These are phyloP conservation scores for Hirtodrosophila trivittata DNA, from an alignment of 2,888 invertebrate species.

Conservation along the genomic window DNA sequence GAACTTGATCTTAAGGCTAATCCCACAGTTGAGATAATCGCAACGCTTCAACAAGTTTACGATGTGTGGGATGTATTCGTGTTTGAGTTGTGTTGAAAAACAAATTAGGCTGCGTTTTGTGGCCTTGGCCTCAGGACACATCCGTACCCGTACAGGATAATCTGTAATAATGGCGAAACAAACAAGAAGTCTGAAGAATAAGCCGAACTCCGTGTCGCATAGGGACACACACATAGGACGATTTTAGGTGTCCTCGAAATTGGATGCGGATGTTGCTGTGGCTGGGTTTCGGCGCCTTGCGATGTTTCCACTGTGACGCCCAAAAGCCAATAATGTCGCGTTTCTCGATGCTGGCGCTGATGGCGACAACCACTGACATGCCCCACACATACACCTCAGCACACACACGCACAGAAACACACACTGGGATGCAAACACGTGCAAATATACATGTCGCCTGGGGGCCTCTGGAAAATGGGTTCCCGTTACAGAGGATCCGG, in stretches of 20 bases:
- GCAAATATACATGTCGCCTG: slow-evolving; percentile 22
- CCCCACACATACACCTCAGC: slow-evolving; percentile 3
- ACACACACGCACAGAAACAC: slow-evolving; percentile 10
- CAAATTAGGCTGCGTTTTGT: no score
- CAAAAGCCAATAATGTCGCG: slow-evolving; percentile 71
- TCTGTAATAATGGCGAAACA: slow-evolving; percentile 32
- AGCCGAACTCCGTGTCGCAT: slow-evolving; percentile 5
- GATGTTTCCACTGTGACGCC: slow-evolving; percentile 53
- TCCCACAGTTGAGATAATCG: no score
- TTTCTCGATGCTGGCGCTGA: slow-evolving; percentile 56
- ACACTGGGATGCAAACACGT: slow-evolving; percentile 16
- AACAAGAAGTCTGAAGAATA: slow-evolving; percentile 30
- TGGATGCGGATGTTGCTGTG: slow-evolving; percentile 25
- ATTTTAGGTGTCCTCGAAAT: slow-evolving; percentile 23
- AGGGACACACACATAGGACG: not conserved
- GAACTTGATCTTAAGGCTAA: no score
- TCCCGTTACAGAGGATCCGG: no score
- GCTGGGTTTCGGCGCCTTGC: slow-evolving; percentile 29
- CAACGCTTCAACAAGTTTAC: no score
- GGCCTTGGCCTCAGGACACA: no score
- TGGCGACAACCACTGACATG: slow-evolving; percentile 73
- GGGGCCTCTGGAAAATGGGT: no score
- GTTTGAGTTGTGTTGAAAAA: no score
- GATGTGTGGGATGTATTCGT: no score
- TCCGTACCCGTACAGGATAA: no score